Base-by-base conservation (phyloP, 2,888 invertebrate genomes). In the Temnothorax rugatulus region DNA sequence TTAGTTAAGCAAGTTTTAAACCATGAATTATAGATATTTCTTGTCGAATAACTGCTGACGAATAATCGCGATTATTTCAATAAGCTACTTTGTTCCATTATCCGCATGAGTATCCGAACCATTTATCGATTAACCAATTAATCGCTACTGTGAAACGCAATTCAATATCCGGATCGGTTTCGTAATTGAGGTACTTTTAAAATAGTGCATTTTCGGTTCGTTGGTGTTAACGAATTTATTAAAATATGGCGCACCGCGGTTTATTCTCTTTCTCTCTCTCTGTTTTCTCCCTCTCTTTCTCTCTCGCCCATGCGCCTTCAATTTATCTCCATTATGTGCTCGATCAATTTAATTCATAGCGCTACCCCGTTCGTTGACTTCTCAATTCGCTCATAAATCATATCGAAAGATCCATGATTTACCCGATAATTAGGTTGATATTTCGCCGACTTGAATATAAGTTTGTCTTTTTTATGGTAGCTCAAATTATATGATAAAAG, bases 291-390 rank as follows among this genome's bases (percentile, higher is more conserved):
- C 9, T 18, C 11, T 29, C 29, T 50, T 29, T 68, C 50, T 73
- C 21, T 74, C 84, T 82, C 54, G 59, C 29, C 69, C 54, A 54
- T 84, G 68, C 81, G 83, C 79, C 81, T 88, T 83, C 88, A 88
- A 88, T 88, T 84, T 88, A 74, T 88, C 88, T 86, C 83, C 66
- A 88, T 88, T 84, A 88, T 68, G 76, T 66, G 61, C 84, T 81
- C 86, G 79, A 88, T 88, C 84, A 88, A 88, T 88, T 88, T 86
- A 88, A 88, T 86, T 88, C 83, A 69, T 83, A 77, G 81, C 61
- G 50, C 83, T 83, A 83, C 63, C 76, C 75, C 83, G 89, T 87
- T 86, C 89, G 52, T 76, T 76, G 66, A 76, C 76, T 76, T 76
- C 52, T 66, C 76, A 76, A 76, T 76, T 76, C 13, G 38, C 54